phyloP scores from a whole-genome alignment of 2,113 vertebrate species.

The Colius striatus region DNA sequence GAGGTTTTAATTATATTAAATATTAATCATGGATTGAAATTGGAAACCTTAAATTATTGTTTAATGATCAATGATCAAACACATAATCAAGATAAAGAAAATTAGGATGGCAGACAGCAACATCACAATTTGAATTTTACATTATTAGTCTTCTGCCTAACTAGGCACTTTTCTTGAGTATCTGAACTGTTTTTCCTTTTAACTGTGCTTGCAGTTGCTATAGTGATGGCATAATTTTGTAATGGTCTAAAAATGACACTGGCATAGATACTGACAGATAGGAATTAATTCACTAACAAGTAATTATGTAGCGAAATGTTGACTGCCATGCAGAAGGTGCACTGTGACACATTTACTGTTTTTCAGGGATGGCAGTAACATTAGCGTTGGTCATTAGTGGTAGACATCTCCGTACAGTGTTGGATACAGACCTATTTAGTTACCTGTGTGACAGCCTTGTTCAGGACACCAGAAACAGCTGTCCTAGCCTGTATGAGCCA shows the following conservation, averaged over 20 bases:
- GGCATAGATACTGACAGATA: conserved; percentile 90
- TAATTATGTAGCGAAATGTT: conserved; percentile 97
- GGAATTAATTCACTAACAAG: conserved; percentile 94
- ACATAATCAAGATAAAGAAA: conserved; percentile 71
- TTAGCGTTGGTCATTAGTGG: conserved; percentile 99
- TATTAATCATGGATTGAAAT: conserved; percentile 66
- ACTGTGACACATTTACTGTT: conserved; percentile 89
- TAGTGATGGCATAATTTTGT: conserved; percentile 88
- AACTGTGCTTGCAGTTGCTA: conserved; percentile 85
- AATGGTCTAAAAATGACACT: conserved; percentile 87
- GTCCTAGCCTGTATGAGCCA: conserved; percentile 99
- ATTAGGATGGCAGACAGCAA: conserved; percentile 66
- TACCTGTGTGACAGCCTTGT: conserved; percentile 99
- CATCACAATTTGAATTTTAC: conserved; percentile 61
- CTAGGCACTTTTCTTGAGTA: conserved; percentile 78
- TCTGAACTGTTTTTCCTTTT: conserved; percentile 84
- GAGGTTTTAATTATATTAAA: conserved; percentile 75
- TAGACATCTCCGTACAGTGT: conserved; percentile 90
- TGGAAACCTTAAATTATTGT: conserved; percentile 74
- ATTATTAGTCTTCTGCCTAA: conserved; percentile 78
- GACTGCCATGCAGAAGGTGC: conserved; percentile 91
- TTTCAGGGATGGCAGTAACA: conserved; percentile 96
- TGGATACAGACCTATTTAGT: conserved; percentile 98
- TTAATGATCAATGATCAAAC: conserved; percentile 78
- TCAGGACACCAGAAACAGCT: conserved; percentile 99